Conservation (phyloP, 2,888 invertebrate species). For the Tetheella fluctuosa region DNA sequence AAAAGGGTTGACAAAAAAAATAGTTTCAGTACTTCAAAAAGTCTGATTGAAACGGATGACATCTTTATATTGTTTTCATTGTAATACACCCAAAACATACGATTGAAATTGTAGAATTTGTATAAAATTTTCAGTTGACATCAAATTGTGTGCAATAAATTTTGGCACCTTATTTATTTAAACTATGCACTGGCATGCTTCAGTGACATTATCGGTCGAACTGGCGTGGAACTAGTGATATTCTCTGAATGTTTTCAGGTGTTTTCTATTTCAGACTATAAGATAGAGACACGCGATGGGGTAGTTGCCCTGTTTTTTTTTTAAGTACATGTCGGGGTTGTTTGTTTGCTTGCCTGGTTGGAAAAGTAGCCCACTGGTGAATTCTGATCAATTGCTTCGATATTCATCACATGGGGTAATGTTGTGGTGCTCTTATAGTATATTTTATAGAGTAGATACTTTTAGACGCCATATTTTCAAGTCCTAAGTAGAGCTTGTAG, state of each 20-base stretch:
- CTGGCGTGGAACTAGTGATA: slow-evolving; percentile 24
- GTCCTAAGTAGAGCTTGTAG: too few species aligned
- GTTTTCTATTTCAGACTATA: slow-evolving; percentile 5
- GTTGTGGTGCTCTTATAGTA: too few species aligned
- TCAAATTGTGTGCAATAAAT: slow-evolving; percentile 30
- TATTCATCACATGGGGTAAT: not conserved
- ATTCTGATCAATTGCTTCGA: not conserved
- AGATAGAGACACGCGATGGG: slow-evolving; percentile 10
- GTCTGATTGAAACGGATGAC: slow-evolving; percentile 7
- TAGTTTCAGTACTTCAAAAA: too few species aligned
- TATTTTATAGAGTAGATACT: too few species aligned
- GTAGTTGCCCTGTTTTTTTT: slow-evolving; percentile 9
- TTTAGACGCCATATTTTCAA: not conserved
- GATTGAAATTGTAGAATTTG: not conserved
- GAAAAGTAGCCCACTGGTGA: not conserved
- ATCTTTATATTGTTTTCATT: not conserved
- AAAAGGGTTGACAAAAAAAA: too few species aligned
- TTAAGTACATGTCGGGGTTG: not conserved
- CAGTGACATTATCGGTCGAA: slow-evolving; percentile 38
- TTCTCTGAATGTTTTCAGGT: slow-evolving; percentile 6
- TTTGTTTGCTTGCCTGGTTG: not conserved
- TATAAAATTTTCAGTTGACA: slow-evolving; percentile 18
- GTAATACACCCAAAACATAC: not conserved
- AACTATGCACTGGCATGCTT: slow-evolving; percentile 46
- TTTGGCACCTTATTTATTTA: slow-evolving; percentile 41